Evolutionary conservation across 2,797 vertebrate species (phyloP).

Genomic region (Peromyscus eremicus): DNA sequence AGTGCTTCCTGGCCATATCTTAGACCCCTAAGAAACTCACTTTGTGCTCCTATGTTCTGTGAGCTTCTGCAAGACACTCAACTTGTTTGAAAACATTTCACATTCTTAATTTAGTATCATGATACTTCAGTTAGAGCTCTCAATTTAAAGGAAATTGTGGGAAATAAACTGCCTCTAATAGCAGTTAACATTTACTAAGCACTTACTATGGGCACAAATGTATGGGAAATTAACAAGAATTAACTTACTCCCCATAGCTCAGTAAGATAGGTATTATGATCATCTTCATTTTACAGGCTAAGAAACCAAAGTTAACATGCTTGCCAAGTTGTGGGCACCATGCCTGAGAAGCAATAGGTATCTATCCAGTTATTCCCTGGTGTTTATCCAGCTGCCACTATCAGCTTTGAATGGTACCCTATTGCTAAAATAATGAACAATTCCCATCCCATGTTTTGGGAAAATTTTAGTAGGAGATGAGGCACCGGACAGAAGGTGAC

Average conservation of each 20-base stretch:
- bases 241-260: not conserved
- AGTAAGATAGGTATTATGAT: accelerated
- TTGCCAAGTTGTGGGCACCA: not conserved
- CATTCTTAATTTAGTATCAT: not conserved
- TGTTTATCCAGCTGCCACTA: not conserved
- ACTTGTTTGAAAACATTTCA: not conserved
- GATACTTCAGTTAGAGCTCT: not conserved
- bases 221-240: not conserved
- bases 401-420: not conserved
- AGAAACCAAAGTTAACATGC: not conserved
- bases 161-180: not conserved
- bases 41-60: not conserved
- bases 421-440: not conserved
- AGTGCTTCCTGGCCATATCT: not conserved
- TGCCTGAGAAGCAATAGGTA: not conserved
- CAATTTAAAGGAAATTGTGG: not conserved
- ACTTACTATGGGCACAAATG: not conserved
- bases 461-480: not conserved
- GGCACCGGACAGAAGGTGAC: not conserved
- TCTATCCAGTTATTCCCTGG: not conserved
- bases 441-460: not conserved
- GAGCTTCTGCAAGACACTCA: constrained; percentile 4
- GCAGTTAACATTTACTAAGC: not conserved
- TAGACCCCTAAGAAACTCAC: accelerated
- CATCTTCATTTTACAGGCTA: not conserved